Evolutionary conservation across 2,888 invertebrate genomes (phyloP).

Genomic region (Rotaria magnacalcarata): DNA sequence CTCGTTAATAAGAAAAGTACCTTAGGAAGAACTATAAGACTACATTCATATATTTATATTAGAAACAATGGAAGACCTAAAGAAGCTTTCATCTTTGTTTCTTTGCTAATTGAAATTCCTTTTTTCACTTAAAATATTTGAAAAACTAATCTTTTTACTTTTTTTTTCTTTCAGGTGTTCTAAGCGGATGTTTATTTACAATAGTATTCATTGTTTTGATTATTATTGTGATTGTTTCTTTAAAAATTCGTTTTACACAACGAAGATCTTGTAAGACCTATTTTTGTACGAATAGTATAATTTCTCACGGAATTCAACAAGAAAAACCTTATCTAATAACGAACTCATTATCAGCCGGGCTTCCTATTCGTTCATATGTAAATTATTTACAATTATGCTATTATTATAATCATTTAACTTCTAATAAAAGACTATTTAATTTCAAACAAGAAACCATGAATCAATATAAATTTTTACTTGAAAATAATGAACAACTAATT

Average conservation of each 20-base stretch:
- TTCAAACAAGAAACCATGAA: not conserved
- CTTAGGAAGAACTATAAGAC: too few relatives aligned
- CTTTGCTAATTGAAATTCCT: too few relatives aligned
- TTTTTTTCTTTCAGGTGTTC: not conserved
- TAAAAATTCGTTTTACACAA: not conserved
- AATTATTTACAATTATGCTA: not conserved
- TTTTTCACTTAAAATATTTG: too few relatives aligned
- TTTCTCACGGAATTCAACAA: not conserved
- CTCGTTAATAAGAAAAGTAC: too few relatives aligned
- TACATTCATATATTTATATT: too few relatives aligned
- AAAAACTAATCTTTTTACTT: too few relatives aligned
- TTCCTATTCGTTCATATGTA: not conserved
- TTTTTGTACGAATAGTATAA: not conserved
- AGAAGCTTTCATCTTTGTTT: too few relatives aligned
- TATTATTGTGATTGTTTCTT: not conserved
- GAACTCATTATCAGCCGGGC: not conserved
- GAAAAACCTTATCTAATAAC: not conserved
- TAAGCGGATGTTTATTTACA: conserved; percentile 27
- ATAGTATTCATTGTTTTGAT: not conserved
- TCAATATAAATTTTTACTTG: not conserved
- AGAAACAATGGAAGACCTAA: too few relatives aligned
- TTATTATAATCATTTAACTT: not conserved
- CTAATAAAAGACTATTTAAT: not conserved
- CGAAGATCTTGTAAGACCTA: not conserved
- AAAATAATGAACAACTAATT: not conserved